Base-by-base conservation (phyloP, 2,888 invertebrate species). In the Incurvaria masculella region DNA sequence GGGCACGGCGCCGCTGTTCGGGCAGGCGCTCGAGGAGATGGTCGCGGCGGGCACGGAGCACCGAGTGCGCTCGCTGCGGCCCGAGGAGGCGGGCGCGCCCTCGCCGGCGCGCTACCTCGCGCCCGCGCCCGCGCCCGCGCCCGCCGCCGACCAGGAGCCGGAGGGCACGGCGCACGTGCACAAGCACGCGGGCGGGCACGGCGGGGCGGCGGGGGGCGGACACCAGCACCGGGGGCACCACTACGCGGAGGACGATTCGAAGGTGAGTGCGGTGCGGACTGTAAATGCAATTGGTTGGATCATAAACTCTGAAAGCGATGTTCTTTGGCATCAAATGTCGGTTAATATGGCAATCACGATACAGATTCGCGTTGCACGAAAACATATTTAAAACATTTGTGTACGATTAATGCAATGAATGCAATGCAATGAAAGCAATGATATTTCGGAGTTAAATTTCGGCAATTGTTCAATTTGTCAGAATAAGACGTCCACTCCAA, bases 221-320 rank as follows among this genome's bases (percentile, higher is more conserved):
- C 73, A 80, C 38, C 68, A 73, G 16, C 72, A 81, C 18, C 79
- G 82, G 42, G 70, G 67, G 0, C 74, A 78, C 17, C 79, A 83
- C 53, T 69, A 81, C 51, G 72, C 68, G 1, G 70, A 78, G 6
- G 79, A 81, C 51, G 84, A 81, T 5, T 81, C 79, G 20, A 81
- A 84, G 71, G 79, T 76, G 55, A 57, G 61, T 46, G 14, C 14
- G 11, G 14, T n/a, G 4, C 14, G 14, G 11, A 33, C 23, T n/a
- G n/a, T n/a, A n/a, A n/a, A n/a, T n/a, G n/a, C n/a, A n/a, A n/a
- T n/a, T n/a, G n/a, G n/a, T n/a, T n/a, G n/a, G n/a, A n/a, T n/a
- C n/a, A n/a, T n/a, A n/a, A n/a, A n/a, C n/a, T n/a, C n/a, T n/a
- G n/a, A n/a, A n/a, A n/a, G n/a, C n/a, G n/a, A n/a, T n/a, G n/a